Conservation (phyloP, 2,888 invertebrate species). For the Malthinus flaveolus region DNA sequence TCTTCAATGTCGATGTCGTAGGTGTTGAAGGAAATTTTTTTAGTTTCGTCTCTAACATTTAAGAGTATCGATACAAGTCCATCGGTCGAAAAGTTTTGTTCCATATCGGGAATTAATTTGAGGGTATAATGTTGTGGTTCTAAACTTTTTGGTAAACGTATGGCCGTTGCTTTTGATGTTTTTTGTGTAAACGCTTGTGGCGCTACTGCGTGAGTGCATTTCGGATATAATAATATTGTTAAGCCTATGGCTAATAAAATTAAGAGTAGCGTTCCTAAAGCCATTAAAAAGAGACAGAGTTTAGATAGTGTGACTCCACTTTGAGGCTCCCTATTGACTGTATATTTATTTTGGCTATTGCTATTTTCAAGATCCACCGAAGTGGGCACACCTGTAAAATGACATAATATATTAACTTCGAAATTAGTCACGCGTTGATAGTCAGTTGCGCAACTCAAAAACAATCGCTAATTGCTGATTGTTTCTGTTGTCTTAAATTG, state of each 20-base stretch:
- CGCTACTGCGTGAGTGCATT: conserved; percentile 34
- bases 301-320: conserved; percentile 47
- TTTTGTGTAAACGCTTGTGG: conserved; percentile 30
- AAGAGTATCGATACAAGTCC: conserved; percentile 55
- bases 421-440: too few relatives aligned
- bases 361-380: conserved; percentile 51
- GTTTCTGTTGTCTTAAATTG: too few relatives aligned
- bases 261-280: conserved; percentile 47
- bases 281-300: conserved; percentile 48
- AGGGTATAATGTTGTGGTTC: conserved; percentile 33
- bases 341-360: conserved; percentile 51
- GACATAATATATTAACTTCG: not conserved
- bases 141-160: conserved; percentile 12
- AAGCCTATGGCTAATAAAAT: conserved; percentile 48
- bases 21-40: conserved; percentile 54
- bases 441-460: too few relatives aligned
- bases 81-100: conserved; percentile 53
- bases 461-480: too few relatives aligned
- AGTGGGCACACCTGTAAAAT: conserved; percentile 50
- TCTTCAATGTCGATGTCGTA: conserved; percentile 53
- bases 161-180: not conserved
- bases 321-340: conserved; percentile 45
- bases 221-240: conserved; percentile 50
- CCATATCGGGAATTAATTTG: conserved; percentile 51
- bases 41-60: conserved; percentile 49